phyloP scores from a whole-genome alignment of 1,140 invertebrate genomes.

The Pygmarrhopalites habei region DNA sequence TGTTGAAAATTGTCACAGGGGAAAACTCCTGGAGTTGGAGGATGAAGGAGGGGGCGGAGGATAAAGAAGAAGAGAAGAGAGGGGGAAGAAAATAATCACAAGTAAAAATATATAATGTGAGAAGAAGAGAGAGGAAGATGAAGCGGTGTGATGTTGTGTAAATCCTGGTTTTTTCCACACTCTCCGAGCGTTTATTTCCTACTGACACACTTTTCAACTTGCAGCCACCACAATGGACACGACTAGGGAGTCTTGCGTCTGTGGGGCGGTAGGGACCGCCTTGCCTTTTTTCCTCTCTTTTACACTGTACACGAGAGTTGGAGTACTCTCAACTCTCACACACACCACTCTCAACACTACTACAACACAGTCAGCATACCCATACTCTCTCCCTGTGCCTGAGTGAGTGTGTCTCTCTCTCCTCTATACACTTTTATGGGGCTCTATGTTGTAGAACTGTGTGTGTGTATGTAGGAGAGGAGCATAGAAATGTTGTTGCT shows the following conservation, averaged over 20 bases:
- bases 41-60: too few relatives aligned
- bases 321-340: too few relatives aligned
- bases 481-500: neutral
- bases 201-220: constrained; percentile 38
- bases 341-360: too few relatives aligned
- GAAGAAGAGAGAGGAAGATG: neutral
- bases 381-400: too few relatives aligned
- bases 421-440: neutral
- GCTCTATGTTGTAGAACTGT: neutral
- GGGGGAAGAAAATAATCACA: too few relatives aligned
- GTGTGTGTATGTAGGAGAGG: neutral
- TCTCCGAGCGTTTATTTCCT: constrained; percentile 37
- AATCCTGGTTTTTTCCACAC: constrained; percentile 25
- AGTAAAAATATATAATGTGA: too few relatives aligned
- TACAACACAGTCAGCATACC: too few relatives aligned
- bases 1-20: too few relatives aligned
- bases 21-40: too few relatives aligned
- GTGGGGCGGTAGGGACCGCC: constrained; percentile 24
- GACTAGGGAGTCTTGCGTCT: constrained; percentile 21
- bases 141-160: neutral
- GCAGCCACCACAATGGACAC: constrained; percentile 28
- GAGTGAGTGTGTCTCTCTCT: too few relatives aligned
- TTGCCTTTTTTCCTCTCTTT: neutral
- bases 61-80: too few relatives aligned
- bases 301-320: too few relatives aligned